A percentile compares a stretch with the other conserved stretches of the same genome.
Evolutionary conservation across 2,797 vertebrate species (phyloP).

Genomic region (Notolepis coatsorum): DNA sequence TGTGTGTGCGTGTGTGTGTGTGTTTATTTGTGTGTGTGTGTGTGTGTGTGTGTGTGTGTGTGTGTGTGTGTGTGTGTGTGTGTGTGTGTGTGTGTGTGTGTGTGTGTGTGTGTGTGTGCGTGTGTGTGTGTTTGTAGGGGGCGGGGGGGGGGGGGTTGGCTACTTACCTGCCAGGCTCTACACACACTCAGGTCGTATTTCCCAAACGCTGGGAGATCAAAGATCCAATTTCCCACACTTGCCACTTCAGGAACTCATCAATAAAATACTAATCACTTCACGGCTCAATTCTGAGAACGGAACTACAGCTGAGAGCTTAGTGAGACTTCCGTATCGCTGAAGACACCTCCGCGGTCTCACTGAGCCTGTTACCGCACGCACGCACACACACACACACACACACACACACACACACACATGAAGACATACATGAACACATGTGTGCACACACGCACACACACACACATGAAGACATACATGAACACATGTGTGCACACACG

Average conservation of each 20-base stretch:
- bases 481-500: background rate
- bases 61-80: background rate
- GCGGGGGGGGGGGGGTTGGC: slow-evolving; percentile 15
- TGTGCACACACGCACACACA: slow-evolving; percentile 43
- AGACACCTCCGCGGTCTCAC: slow-evolving; percentile 44
- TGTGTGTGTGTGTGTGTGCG: background rate
- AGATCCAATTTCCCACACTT: slow-evolving; percentile 85
- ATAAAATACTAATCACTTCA: slow-evolving; percentile 87
- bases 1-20: background rate
- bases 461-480: slow-evolving; percentile 11
- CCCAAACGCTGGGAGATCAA: slow-evolving; percentile 82
- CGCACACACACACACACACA: background rate
- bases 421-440: slow-evolving; percentile 35
- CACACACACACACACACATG: background rate
- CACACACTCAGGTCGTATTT: slow-evolving; percentile 80
- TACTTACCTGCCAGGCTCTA: slow-evolving; percentile 76
- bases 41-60: background rate
- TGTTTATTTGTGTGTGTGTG: background rate
- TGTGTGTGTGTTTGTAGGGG: background rate
- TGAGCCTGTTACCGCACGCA: no score
- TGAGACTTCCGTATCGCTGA: slow-evolving; percentile 70
- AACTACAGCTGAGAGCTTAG: slow-evolving; percentile 68
- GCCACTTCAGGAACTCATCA: slow-evolving; percentile 85
- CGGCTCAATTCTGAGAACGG: slow-evolving; percentile 68
- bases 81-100: background rate